A percentile compares a stretch with the other conserved stretches of the same genome.
Conservation (phyloP, 2,888 invertebrate genomes). For the Trichopoda pennipes region DNA sequence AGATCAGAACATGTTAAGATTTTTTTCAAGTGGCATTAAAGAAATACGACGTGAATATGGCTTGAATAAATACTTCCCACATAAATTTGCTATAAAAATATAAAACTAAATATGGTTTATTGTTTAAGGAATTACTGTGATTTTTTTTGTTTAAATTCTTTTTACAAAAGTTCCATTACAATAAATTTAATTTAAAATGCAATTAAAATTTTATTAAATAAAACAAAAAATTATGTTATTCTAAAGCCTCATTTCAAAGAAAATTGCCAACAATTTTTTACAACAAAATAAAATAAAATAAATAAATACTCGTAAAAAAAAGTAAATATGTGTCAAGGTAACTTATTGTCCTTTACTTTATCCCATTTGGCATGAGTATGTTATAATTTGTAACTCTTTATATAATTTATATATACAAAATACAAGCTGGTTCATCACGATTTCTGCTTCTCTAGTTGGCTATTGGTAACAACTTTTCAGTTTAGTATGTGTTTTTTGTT, state of each 20-base stretch:
- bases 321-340: slow-evolving; percentile 61
- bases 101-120: background rate
- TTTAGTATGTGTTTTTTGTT: background rate
- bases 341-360: slow-evolving; percentile 49
- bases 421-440: slow-evolving; percentile 46
- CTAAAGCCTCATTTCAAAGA: background rate
- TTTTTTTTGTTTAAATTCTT: background rate
- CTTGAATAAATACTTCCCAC: slow-evolving; percentile 38
- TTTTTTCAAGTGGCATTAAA: background rate
- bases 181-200: background rate
- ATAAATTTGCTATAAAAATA: background rate
- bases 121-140: background rate
- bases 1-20: slow-evolving; percentile 50
- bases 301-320: background rate
- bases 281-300: background rate
- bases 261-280: slow-evolving; percentile 10
- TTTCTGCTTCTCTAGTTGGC: slow-evolving; percentile 22
- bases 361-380: slow-evolving; percentile 25
- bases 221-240: slow-evolving; percentile 30
- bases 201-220: background rate
- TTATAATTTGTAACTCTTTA: background rate
- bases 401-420: background rate
- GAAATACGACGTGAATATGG: slow-evolving; percentile 4
- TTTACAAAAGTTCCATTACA: background rate
- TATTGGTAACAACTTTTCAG: background rate